phyloP scores from a whole-genome alignment of 2,113 vertebrate species.

The Hemiscyllium ocellatum region DNA sequence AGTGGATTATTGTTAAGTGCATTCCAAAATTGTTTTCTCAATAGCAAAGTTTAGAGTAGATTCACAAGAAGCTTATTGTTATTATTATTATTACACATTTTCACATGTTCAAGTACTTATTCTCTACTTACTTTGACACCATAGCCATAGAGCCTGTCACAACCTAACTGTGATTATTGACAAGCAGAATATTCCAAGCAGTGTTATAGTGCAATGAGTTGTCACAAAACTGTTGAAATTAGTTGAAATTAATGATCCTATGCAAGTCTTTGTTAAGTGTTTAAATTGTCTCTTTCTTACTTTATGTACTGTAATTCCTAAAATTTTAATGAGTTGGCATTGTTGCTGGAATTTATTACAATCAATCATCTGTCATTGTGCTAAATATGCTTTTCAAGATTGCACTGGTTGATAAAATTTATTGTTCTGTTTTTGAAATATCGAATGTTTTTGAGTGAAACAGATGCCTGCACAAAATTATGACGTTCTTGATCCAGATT shows the following conservation, averaged over 20 bases:
- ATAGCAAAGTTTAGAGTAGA: background rate
- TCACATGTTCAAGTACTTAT: background rate
- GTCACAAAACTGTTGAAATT: background rate
- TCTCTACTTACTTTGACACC: background rate
- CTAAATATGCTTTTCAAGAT: slow-evolving; percentile 50
- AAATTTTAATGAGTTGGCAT: background rate
- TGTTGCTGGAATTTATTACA: slow-evolving; percentile 37
- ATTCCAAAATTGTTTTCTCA: background rate
- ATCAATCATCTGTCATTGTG: slow-evolving; percentile 46
- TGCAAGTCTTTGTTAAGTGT: background rate
- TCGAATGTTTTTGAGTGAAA: slow-evolving; percentile 48
- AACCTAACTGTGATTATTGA: background rate
- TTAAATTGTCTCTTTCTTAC: background rate
- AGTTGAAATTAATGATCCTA: background rate
- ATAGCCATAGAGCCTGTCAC: too few relatives aligned
- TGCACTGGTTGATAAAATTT: slow-evolving; percentile 47
- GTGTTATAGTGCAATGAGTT: too few relatives aligned
- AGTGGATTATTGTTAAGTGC: background rate
- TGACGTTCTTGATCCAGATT: background rate
- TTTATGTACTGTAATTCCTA: background rate
- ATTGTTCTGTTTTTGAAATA: slow-evolving; percentile 45
- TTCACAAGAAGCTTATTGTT: background rate
- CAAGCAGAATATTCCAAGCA: background rate
- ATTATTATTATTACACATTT: background rate
- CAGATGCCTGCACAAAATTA: background rate